Evolutionary conservation across 1,140 invertebrate genomes (phyloP).

Genomic region (Agrypnia vestita): DNA sequence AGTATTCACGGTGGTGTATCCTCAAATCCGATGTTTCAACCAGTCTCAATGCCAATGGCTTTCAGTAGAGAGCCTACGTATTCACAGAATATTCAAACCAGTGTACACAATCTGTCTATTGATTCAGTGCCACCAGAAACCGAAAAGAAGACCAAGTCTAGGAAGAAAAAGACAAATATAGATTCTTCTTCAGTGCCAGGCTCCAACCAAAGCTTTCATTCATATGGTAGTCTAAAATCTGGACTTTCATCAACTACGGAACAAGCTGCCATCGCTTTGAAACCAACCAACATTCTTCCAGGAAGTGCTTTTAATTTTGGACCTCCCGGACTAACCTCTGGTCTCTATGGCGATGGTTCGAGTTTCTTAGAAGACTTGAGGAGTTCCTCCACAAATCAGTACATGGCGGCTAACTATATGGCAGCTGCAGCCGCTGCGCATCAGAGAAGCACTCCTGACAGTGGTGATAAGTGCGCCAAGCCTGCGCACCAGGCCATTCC

Average conservation of each 20-base stretch:
- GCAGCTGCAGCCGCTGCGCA: slow-evolving; percentile 71
- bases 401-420: slow-evolving; percentile 75
- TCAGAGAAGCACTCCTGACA: slow-evolving; percentile 66
- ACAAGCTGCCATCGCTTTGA: slow-evolving; percentile 72
- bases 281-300: slow-evolving; percentile 77
- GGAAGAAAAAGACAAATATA: slow-evolving; percentile 52
- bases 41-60: slow-evolving; percentile 44
- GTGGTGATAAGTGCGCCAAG: slow-evolving; percentile 70
- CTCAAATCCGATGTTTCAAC: slow-evolving; percentile 45
- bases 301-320: slow-evolving; percentile 82
- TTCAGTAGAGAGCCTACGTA: slow-evolving; percentile 58
- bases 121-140: slow-evolving; percentile 50
- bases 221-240: slow-evolving; percentile 46
- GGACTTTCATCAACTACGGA: slow-evolving; percentile 69
- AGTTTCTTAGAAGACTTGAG: slow-evolving; percentile 79
- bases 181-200: slow-evolving; percentile 5
- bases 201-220: slow-evolving; percentile 33
- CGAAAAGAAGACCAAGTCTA: slow-evolving; percentile 52
- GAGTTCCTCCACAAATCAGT: slow-evolving; percentile 72
- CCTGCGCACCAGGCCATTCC: slow-evolving; percentile 68
- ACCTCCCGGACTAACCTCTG: slow-evolving; percentile 69
- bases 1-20: slow-evolving; percentile 39
- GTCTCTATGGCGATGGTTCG: slow-evolving; percentile 75
- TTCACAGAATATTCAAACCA: slow-evolving; percentile 65
- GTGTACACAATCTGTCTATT: slow-evolving; percentile 63